Conservation (phyloP, 2,113 vertebrate species). For the Scalopus aquaticus region DNA sequence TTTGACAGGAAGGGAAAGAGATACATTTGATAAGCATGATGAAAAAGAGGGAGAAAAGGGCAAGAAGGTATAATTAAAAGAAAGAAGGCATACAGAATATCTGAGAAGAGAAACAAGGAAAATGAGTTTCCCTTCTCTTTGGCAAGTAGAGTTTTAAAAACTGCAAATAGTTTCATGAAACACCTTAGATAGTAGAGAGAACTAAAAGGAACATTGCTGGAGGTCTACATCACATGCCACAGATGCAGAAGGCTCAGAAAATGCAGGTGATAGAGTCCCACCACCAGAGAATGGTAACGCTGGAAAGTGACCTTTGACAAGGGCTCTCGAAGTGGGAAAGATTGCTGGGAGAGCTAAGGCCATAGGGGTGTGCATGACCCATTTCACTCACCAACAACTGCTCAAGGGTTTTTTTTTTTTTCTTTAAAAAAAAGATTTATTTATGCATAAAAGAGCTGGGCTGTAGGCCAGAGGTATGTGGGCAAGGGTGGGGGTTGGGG, state of each 20-base stretch:
- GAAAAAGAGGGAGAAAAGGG: background rate
- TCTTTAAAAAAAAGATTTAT: too few species aligned
- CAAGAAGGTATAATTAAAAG: background rate
- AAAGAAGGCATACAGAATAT: background rate
- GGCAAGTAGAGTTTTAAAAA: background rate
- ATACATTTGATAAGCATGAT: background rate
- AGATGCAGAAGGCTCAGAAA: background rate
- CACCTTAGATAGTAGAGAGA: background rate
- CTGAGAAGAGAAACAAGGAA: background rate
- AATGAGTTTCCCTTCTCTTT: slow-evolving; percentile 10
- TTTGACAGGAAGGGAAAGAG: background rate
- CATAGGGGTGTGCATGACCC: background rate
- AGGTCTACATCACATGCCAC: background rate
- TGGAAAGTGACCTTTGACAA: background rate
- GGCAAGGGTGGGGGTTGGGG: too few species aligned
- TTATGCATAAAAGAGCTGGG: too few species aligned
- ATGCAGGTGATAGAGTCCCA: background rate
- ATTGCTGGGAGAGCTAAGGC: background rate
- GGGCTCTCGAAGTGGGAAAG: background rate
- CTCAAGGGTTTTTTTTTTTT: background rate
- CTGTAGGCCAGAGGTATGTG: too few species aligned
- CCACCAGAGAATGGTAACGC: too few species aligned
- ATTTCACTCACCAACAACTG: background rate
- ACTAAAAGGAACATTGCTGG: background rate
- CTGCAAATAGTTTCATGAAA: background rate